Evolutionary conservation across 2,797 vertebrate genomes (phyloP), one percentile per base, ranked within the genome.

Genomic region (Coregonus suidteri): DNA sequence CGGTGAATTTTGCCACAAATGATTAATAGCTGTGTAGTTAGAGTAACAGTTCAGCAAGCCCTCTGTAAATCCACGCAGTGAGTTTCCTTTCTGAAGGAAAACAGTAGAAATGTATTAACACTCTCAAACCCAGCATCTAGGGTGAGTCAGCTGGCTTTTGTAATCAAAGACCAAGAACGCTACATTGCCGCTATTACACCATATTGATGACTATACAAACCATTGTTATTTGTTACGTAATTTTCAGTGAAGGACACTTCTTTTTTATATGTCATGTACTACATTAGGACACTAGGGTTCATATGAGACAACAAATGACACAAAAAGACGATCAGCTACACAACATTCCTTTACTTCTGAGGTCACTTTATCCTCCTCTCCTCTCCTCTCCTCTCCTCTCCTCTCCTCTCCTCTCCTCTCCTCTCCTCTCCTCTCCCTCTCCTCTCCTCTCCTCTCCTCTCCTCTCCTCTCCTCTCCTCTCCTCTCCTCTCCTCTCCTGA

Each of bases 31-130:
- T 47, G 41, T 47, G 41, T 47, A 47, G 41, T 47, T 47, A 47
- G 2, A 2, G 7, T 9, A 47, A 47, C 41, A 47, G 41, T 47
- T 11, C 41, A 47, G 53, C 5, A 18, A 56, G 14, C 14, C 6
- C 53, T 56, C 15, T 86, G 82, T 70, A 85, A 85, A 80, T 75
- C 79, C 77, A 81, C 77, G 35, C 80, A 34, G 76, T 78, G 64
- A 77, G 76, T 41, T 41, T 41, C 37, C 3, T 75, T 76, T 80
- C 71, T 68, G 78, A 81, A 84, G 79, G 75, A 84, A 84, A 85
- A 77, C 87, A 87, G 85, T 83, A 85, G 83, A 84, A 78, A 16
- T 54, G 53, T 16, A 15, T 56, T 16, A 56, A 56, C 53, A 16
- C 53, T 56, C 18, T 56, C 53, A 72, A 79, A 54, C 83, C 66